These are phyloP conservation scores for Sarcophaga peregrina DNA, from an alignment of 1,140 invertebrate genomes.

Conservation along the genomic window DNA sequence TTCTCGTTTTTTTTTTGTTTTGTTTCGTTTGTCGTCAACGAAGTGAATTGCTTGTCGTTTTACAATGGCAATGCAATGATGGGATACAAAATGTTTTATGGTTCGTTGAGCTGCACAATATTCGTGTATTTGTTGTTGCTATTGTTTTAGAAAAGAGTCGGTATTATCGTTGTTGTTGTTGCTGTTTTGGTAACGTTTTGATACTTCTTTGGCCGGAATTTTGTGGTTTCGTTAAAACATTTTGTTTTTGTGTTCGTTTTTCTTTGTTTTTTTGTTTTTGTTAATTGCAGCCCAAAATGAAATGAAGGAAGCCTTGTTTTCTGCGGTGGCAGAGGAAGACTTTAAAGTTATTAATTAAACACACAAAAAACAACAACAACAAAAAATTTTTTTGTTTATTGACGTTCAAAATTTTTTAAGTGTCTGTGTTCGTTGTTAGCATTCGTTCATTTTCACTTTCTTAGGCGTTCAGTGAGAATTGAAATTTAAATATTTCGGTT, in stretches of 20 bases:
- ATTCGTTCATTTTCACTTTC: not conserved
- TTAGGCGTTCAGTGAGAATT: too few relatives aligned
- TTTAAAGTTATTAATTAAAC: slow-evolving; percentile 12
- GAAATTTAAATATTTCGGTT: too few relatives aligned
- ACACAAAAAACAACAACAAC: not conserved
- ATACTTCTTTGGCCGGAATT: not conserved
- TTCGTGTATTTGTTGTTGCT: not conserved
- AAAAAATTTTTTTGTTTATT: not conserved
- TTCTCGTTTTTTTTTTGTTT: too few relatives aligned
- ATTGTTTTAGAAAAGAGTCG: not conserved
- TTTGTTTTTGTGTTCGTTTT: not conserved
- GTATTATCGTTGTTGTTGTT: not conserved
- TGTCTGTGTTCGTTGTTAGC: not conserved
- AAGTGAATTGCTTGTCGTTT: too few relatives aligned
- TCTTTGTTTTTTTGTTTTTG: not conserved
- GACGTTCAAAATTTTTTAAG: not conserved
- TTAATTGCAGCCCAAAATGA: not conserved
- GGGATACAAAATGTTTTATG: not conserved
- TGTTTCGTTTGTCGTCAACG: too few relatives aligned
- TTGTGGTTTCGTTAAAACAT: slow-evolving; percentile 6
- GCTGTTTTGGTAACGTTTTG: not conserved
- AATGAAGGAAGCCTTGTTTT: not conserved
- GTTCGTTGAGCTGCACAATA: slow-evolving; percentile 20
- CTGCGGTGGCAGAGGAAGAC: not conserved
- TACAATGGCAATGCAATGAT: too few relatives aligned